Percentiles rank a stretch among this genome's conserved stretches.
phyloP scores from a whole-genome alignment of 2,797 vertebrate genomes.

The Anolis apletophallus region DNA sequence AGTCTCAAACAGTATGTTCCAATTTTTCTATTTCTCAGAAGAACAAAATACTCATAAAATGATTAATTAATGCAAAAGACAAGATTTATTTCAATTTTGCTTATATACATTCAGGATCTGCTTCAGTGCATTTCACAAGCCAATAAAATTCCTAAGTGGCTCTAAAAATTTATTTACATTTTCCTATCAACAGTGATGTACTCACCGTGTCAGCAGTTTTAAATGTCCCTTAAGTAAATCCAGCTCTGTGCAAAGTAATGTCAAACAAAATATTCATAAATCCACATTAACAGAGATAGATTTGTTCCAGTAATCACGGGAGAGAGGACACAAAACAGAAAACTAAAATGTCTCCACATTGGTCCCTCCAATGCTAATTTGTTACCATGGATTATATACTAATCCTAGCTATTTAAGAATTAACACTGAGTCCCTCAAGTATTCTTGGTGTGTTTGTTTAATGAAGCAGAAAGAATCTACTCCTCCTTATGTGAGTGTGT shows the following conservation, averaged over 20 bases:
- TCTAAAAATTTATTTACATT: slow-evolving; percentile 12
- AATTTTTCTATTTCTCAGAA: not conserved
- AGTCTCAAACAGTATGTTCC: not conserved
- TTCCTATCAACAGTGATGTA: not conserved
- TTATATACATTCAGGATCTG: not conserved
- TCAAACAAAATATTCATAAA: not conserved
- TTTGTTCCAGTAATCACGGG: not conserved
- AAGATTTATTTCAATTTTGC: not conserved
- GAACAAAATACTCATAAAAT: not conserved
- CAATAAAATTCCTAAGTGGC: slow-evolving; percentile 2
- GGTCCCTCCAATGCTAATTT: not conserved
- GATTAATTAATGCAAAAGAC: not conserved
- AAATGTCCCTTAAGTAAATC: slow-evolving; percentile 5
- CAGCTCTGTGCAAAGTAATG: not conserved
- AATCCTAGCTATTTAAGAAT: slow-evolving; percentile 4
- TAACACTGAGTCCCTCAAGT: not conserved
- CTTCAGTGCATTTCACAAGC: not conserved
- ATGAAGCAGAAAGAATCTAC: not conserved
- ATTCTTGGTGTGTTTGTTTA: not conserved
- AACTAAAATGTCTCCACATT: not conserved
- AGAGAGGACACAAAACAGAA: not conserved
- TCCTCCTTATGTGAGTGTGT: not conserved
- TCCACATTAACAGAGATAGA: slow-evolving; percentile 5
- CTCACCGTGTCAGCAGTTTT: not conserved
- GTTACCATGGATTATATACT: not conserved